phyloP scores from a whole-genome alignment of 2,797 vertebrate genomes.

The Tokudaia muenninki region DNA sequence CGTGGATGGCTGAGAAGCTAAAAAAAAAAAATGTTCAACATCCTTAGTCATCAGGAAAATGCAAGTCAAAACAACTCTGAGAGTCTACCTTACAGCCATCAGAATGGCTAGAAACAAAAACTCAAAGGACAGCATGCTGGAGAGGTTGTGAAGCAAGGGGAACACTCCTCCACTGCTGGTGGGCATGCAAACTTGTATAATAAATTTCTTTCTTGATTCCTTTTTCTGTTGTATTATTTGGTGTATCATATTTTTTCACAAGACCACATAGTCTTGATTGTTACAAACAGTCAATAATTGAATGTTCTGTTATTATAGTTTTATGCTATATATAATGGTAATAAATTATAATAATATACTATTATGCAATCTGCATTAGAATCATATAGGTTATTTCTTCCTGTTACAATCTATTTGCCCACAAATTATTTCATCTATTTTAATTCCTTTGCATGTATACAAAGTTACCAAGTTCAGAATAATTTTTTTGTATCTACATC shows the following conservation, averaged over 20 bases:
- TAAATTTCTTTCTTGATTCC: background rate
- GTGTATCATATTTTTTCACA: background rate
- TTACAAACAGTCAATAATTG: background rate
- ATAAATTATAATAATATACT: background rate
- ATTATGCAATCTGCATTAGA: background rate
- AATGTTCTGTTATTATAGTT: background rate
- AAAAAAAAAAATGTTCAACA: background rate
- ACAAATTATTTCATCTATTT: conserved; percentile 2
- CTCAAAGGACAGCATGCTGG: too few species aligned
- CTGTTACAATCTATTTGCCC: background rate
- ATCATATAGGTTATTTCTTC: background rate
- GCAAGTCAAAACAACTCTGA: background rate
- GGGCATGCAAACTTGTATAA: background rate
- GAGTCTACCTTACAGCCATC: background rate
- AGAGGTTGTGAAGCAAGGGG: too few species aligned
- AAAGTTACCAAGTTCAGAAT: background rate
- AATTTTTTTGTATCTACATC: conserved; percentile 1
- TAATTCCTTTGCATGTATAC: conserved; percentile 31
- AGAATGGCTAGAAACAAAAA: background rate
- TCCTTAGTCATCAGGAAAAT: background rate
- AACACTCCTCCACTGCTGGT: too few species aligned
- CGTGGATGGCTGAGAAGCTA: background rate
- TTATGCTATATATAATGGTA: background rate
- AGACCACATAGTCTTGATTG: background rate
- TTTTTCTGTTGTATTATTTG: background rate